phyloP scores from a whole-genome alignment of 2,888 invertebrate genomes.

The Lasioglossum zephyrum region DNA sequence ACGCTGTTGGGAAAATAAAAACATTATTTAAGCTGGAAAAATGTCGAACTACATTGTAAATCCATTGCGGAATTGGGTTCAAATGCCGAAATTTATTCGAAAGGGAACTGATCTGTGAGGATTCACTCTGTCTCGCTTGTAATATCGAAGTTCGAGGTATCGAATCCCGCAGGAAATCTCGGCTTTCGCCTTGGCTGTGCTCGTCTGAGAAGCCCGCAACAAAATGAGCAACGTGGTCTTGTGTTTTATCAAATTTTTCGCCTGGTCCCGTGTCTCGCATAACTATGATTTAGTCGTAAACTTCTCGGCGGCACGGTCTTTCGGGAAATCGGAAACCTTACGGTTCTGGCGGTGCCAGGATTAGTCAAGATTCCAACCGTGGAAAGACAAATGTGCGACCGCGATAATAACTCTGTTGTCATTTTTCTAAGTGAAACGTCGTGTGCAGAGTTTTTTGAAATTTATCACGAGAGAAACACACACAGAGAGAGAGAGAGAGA shows the following conservation, averaged over 20 bases:
- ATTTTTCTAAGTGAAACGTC: not conserved
- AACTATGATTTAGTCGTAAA: slow-evolving; percentile 13
- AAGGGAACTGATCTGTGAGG: not conserved
- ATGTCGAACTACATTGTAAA: not conserved
- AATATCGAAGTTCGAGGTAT: slow-evolving; percentile 25
- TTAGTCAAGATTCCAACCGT: not conserved
- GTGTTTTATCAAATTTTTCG: slow-evolving; percentile 9
- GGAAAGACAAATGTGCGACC: not conserved
- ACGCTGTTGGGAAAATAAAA: not conserved
- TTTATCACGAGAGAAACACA: not conserved
- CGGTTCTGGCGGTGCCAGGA: not conserved
- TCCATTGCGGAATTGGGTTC: not conserved
- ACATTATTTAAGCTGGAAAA: rapidly evolving
- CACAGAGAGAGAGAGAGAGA: not conserved
- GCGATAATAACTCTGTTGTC: not conserved
- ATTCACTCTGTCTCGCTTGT: not conserved
- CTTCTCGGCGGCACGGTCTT: not conserved
- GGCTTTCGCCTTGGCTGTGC: not conserved
- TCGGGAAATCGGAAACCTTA: slow-evolving; percentile 13
- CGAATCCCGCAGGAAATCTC: slow-evolving; percentile 26
- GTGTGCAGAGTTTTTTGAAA: not conserved
- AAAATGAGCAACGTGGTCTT: not conserved
- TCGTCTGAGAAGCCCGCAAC: not conserved
- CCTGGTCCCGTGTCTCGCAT: not conserved
- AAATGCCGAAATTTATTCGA: not conserved